Conservation (phyloP, 2,113 vertebrate species). For the Notothenia coriiceps region DNA sequence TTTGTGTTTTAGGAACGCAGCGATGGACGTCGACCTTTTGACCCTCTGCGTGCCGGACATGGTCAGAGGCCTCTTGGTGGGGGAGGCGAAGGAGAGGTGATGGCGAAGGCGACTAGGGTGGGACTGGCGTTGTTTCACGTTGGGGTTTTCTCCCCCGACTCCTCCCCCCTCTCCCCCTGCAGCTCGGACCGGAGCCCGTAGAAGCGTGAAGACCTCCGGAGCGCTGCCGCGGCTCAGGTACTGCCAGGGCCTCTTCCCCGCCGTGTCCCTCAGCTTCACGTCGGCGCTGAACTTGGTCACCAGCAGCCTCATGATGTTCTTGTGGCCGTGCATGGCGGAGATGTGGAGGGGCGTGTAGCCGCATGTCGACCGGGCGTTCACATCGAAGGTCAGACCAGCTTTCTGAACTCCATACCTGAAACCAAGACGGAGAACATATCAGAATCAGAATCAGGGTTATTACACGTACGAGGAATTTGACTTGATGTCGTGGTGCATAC, state of each 20-base stretch:
- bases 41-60: slow-evolving; percentile 25
- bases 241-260: slow-evolving; percentile 92
- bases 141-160: accelerated
- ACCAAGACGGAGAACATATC: not conserved
- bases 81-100: slow-evolving; percentile 43
- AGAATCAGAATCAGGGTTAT: no score
- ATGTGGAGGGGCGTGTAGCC: slow-evolving; percentile 94
- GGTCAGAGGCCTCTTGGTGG: slow-evolving; percentile 2
- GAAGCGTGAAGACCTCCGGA: slow-evolving; percentile 86
- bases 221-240: slow-evolving; percentile 83
- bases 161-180: not conserved
- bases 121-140: not conserved
- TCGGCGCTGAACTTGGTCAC: slow-evolving; percentile 88
- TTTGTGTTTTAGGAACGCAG: slow-evolving; percentile 83
- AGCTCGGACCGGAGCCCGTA: slow-evolving; percentile 82
- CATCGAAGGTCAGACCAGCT: slow-evolving; percentile 83
- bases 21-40: slow-evolving; percentile 80
- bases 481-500: no score
- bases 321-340: slow-evolving; percentile 91
- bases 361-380: slow-evolving; percentile 85
- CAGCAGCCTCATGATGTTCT: slow-evolving; percentile 88
- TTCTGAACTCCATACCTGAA: slow-evolving; percentile 80
- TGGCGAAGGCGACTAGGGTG: slow-evolving; percentile 1
- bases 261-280: slow-evolving; percentile 87
- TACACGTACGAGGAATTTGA: no score